Base-by-base conservation (phyloP, 1,140 invertebrate genomes). In the Nautilus pompilius region DNA sequence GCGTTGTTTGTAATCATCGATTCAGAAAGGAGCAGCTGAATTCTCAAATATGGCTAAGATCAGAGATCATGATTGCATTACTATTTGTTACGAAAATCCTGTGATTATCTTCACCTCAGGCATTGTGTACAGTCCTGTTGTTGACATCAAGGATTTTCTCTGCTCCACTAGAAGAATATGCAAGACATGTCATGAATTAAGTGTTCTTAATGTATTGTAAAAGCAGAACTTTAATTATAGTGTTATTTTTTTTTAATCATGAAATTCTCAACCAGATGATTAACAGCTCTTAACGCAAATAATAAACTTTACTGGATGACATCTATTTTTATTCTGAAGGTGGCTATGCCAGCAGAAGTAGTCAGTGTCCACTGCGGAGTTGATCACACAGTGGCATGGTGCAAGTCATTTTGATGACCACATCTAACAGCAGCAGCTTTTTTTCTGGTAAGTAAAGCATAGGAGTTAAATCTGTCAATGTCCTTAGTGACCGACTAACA, bases 331-430 rank as follows among this genome's bases (percentile, higher is more conserved):
- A 58, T 66, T 51, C 70, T 73, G 26, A 63, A 89, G 87, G 87
- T 92, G 30, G 82, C 89, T 6, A 77, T 95, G 33, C 90, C 90
- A 55, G 91, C 89, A 5, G 83, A 88, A 77, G 90, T 92, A 0
- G 71, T 86, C 33, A 88, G 90, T 69, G 85, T 93, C 5, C 82
- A 84, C 49, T 92, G 91, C 82, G 93, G 93, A 60, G 87, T 93
- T 10, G 93, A 96, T 84, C 93, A 96, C 79, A 90, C 88, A 22
- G 85, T 93, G 49, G 88, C 89, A 3, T 70, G 93, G 33, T 91
- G 91, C 81, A 88, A 87, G 79, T 87, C 90, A 15, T 92, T 89
- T 82, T 61, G 66, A 30, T 82, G 64, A 79, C n/a, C n/a, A n/a
- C n/a, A n/a, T 29, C 4, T 57, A 29, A 29, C 29, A 57, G 10